Evolutionary conservation across 2,797 vertebrate species (phyloP).

Genomic region (Syndactyla subalaris): DNA sequence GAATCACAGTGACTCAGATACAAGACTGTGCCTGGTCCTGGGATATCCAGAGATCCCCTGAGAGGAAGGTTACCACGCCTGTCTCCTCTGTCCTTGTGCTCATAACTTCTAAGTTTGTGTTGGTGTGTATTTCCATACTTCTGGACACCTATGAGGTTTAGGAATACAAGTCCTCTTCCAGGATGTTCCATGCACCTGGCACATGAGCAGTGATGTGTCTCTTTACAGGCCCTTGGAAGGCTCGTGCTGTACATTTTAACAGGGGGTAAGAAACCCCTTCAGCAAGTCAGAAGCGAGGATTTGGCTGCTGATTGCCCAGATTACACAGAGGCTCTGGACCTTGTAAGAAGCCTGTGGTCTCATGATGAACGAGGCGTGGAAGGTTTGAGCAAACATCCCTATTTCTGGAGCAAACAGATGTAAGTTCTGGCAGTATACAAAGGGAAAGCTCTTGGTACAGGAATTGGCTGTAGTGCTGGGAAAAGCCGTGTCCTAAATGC

Average conservation of each 20-base stretch:
- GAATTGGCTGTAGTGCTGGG: not conserved
- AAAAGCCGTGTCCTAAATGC: not conserved
- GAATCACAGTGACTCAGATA: not conserved
- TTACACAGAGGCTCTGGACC: conserved; percentile 38
- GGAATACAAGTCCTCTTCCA: not conserved
- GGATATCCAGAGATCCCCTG: not conserved
- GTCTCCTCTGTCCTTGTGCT: not conserved
- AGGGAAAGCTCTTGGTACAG: not conserved
- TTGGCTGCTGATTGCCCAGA: not conserved
- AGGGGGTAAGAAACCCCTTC: conserved; percentile 30
- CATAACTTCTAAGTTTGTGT: not conserved
- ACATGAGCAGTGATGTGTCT: not conserved
- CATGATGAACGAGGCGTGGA: conserved; percentile 8
- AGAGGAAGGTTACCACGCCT: too few species aligned
- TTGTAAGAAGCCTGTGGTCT: conserved; percentile 1
- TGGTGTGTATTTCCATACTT: not conserved
- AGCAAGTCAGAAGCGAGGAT: not conserved
- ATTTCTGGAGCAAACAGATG: conserved; percentile 72
- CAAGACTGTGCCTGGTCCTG: not conserved
- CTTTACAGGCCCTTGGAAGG: conserved; percentile 65
- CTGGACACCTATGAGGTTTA: not conserved
- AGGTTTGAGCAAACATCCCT: conserved; percentile 69
- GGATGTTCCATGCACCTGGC: not conserved
- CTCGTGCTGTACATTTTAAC: conserved; percentile 65
- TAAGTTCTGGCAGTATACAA: conserved; percentile 32